These are phyloP conservation scores for Danio tinwini DNA, from an alignment of 2,797 vertebrate genomes.

Conservation along the genomic window DNA sequence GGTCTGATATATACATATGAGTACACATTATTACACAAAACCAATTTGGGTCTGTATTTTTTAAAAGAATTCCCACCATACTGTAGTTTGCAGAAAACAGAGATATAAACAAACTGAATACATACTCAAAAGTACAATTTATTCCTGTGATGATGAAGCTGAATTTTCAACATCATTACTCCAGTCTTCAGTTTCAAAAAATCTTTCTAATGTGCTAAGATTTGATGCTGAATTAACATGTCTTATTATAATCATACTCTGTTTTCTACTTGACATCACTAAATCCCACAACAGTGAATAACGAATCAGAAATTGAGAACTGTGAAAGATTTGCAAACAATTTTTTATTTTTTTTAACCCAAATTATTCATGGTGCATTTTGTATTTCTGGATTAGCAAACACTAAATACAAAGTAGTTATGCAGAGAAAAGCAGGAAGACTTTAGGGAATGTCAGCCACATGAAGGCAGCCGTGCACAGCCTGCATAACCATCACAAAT, in stretches of 20 bases:
- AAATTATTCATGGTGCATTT: conserved; percentile 18
- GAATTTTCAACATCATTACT: background rate
- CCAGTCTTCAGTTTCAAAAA: background rate
- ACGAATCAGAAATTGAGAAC: background rate
- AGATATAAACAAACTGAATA: background rate
- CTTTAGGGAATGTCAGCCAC: conserved; percentile 19
- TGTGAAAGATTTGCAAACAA: conserved; percentile 13
- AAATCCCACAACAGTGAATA: background rate
- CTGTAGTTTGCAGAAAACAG: no score
- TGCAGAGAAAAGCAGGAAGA: conserved; percentile 17
- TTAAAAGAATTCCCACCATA: background rate
- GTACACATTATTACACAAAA: background rate
- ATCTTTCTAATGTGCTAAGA: background rate
- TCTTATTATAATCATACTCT: background rate
- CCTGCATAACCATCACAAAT: conserved; percentile 19
- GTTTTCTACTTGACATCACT: background rate
- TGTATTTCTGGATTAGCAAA: conserved; percentile 23
- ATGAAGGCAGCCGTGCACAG: conserved; percentile 16
- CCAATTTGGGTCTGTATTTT: background rate
- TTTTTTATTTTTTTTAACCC: background rate
- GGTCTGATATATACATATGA: no score
- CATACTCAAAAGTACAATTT: no score
- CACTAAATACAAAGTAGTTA: conserved; percentile 1
- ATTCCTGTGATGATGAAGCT: no score
- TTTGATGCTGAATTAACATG: background rate